Conservation (phyloP, 2,797 vertebrate species). For the Channallabes apus region DNA sequence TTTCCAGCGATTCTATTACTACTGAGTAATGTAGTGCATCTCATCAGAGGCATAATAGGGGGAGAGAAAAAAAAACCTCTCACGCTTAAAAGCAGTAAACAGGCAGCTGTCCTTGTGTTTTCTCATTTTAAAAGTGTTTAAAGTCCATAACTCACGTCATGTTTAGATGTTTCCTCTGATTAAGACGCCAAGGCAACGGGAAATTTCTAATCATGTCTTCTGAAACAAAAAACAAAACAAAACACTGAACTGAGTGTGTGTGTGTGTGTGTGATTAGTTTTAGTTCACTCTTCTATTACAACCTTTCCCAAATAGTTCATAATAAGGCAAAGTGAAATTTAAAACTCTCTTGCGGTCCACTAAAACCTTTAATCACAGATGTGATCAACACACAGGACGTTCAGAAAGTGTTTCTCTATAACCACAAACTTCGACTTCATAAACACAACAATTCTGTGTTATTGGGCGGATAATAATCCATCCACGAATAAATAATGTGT, state of each 20-base stretch:
- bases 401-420: no score
- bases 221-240: not conserved
- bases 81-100: not conserved
- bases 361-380: no score
- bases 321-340: no score
- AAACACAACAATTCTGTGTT: no score
- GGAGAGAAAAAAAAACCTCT: no score
- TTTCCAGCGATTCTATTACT: not conserved
- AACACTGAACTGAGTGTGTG: not conserved
- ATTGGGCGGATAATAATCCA: no score
- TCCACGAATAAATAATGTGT: no score
- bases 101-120: not conserved
- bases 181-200: not conserved
- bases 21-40: not conserved
- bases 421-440: no score
- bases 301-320: not conserved
- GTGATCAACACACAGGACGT: no score
- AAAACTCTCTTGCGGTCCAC: no score
- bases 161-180: not conserved
- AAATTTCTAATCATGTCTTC: not conserved
- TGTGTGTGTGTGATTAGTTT: no score
- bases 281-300: not conserved
- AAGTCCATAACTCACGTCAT: not conserved
- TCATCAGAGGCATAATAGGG: not conserved
- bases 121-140: not conserved